Percentiles rank a stretch among this genome's conserved stretches.
These are phyloP conservation scores for Manis pentadactyla DNA, from an alignment of 2,797 vertebrate genomes.

Conservation along the genomic window DNA sequence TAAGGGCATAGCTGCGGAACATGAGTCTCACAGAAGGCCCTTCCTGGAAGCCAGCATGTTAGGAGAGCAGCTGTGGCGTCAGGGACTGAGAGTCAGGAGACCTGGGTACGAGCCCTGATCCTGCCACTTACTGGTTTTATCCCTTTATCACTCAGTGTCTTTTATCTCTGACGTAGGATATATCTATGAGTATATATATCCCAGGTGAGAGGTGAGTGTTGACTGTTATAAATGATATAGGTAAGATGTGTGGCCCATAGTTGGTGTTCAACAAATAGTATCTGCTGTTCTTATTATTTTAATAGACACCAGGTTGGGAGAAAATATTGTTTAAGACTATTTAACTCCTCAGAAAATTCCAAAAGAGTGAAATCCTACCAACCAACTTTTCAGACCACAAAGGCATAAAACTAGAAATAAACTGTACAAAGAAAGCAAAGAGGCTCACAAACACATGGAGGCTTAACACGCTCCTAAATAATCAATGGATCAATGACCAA, in stretches of 20 bases:
- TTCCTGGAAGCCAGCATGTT: not conserved
- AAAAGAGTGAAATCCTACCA: no score
- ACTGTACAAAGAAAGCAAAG: no score
- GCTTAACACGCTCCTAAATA: no score
- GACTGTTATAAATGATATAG: not conserved
- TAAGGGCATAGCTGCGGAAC: not conserved
- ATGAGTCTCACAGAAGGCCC: not conserved
- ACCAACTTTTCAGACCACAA: no score
- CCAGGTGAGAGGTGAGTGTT: not conserved
- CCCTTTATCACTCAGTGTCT: not conserved
- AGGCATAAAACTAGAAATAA: no score
- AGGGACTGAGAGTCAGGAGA: not conserved
- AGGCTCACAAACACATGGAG: no score
- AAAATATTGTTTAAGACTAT: conserved; percentile 3
- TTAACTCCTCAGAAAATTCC: no score
- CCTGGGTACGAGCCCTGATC: not conserved
- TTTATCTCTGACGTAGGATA: not conserved
- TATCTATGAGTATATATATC: no score
- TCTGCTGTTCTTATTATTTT: conserved; percentile 3
- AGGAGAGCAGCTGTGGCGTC: not conserved
- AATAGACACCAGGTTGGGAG: not conserved
- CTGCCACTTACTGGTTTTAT: not conserved
- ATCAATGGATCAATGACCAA: no score
- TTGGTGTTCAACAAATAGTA: not conserved
- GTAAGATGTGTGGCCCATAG: not conserved